Conservation (phyloP, 2,888 invertebrate genomes). For the Xiphydria camelus region DNA sequence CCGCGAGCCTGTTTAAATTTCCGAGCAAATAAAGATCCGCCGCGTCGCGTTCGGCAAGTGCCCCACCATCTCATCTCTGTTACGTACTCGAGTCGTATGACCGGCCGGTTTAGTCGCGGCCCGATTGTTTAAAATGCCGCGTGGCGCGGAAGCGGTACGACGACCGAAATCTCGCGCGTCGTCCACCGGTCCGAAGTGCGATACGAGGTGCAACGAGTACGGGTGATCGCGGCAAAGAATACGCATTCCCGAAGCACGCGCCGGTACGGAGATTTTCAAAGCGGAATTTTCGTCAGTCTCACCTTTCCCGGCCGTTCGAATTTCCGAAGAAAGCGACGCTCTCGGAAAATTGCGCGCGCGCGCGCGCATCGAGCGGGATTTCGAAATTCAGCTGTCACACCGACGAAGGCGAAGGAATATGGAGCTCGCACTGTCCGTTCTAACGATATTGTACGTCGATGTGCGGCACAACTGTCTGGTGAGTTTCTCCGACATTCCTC, state of each 20-base stretch:
- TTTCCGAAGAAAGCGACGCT: no score
- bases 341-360: neutral
- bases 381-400: neutral
- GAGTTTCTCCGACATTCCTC: conserved; percentile 16
- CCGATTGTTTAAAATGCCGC: neutral
- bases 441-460: conserved; percentile 28
- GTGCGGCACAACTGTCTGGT: conserved; percentile 26
- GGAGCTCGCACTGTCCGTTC: conserved; percentile 26
- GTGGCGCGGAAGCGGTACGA: neutral
- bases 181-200: neutral
- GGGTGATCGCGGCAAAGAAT: no score
- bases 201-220: no score
- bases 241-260: no score
- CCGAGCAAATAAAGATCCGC: no score
- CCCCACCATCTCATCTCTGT: neutral
- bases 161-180: no score
- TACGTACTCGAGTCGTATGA: neutral
- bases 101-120: neutral
- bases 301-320: neutral
- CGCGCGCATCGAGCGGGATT: neutral
- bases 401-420: conserved; percentile 10
- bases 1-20: no score
- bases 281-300: neutral
- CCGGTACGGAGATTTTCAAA: no score
- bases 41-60: neutral